Evolutionary conservation across 1,140 invertebrate species (phyloP), one percentile per base, ranked within the genome.

Genomic region (Druon quercuslanigerum): DNA sequence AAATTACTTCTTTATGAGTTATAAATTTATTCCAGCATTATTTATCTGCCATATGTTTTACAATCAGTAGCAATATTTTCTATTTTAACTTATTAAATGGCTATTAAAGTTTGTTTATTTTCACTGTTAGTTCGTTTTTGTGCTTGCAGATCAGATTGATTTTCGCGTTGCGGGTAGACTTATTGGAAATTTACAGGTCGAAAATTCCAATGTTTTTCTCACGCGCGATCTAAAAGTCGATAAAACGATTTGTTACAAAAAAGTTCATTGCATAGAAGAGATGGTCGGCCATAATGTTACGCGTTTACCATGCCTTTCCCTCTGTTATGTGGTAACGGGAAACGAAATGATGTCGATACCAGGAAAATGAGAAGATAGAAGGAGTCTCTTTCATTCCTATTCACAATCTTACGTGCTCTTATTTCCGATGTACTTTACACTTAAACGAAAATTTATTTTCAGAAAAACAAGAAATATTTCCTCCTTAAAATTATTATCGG

Each of bases 121-220:
- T 46, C 25, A 9, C 9, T 46, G 7, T 46, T 46, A 46, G 7
- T 46, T 66, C 4, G 20, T 5, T 66, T 66, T 66, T 4, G 7
- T 13, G 3, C 12, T 20, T 33, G 33, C 3, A 11, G 33, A 16
- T 66, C 14, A 66, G 16, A 66, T 66, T 20, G 14, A 66, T 66
- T 40, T 66, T 66, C 25, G 40, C 60, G 60, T 25, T 33, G n/a
- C 25, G n/a, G 16, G 60, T 33, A 16, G 4, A 14, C 0, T 66
- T 66, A 66, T 66, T 66, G 60, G 33, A 14, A 66, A 66, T 66
- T 66, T 66, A 66, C 14, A 25, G 40, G 16, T 66, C 33, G 40
- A 33, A 66, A 66, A 66, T 66, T 66, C 60, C 60, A 33, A 6
- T 33, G 9, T 7, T 66, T 66, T 66, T 66, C 60, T 66, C 60